Evolutionary conservation across 2,888 invertebrate species (phyloP), one percentile per base, ranked within the genome.

Genomic region (Sympetrum striolatum): DNA sequence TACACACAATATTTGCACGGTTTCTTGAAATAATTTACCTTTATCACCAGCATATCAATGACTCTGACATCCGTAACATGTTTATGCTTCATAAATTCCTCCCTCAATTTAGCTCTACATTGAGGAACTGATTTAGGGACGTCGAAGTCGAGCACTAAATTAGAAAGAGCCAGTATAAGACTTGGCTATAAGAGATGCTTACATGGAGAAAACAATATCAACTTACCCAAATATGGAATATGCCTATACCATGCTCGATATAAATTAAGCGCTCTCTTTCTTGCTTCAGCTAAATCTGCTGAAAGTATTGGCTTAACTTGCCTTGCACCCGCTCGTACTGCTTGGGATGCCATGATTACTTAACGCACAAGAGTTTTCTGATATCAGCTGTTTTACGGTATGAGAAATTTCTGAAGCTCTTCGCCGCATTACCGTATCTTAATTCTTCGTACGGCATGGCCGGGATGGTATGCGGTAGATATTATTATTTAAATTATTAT

Each of bases 191-290:
- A 90, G 8, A 48, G 18, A 44, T 22, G 31, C n/a, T 44, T 12
- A 90, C 5, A 22, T 35, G 0, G 18, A 4, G 44, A n/a, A 39
- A 35, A 37, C 22, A n/a, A 18, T 22, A 53, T 81, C 60, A 91
- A 95, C 96, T 95, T 95, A 98, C 98, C 96, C 93, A 98, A 95
- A 93, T 96, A 96, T 12, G 98, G 98, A 91, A 98, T 95, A 94
- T 98, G 98, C 92, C 98, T 96, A 94, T 97, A 98, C 98, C 99
- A 99, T 91, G 98, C 97, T 94, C 97, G 98, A 94, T 99, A 99
- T 91, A 99, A 95, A 94, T 96, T 97, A 14, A 98, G 93, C 0
- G 98, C 98, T 93, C 98, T 96, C 93, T 95, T 95, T 92, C 96
- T 96, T 0, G 98, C 98, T 93, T 99, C 98, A 5, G 94, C 95